Evolutionary conservation across 2,113 vertebrate genomes (phyloP).

Genomic region (Megaleporinus macrocephalus): DNA sequence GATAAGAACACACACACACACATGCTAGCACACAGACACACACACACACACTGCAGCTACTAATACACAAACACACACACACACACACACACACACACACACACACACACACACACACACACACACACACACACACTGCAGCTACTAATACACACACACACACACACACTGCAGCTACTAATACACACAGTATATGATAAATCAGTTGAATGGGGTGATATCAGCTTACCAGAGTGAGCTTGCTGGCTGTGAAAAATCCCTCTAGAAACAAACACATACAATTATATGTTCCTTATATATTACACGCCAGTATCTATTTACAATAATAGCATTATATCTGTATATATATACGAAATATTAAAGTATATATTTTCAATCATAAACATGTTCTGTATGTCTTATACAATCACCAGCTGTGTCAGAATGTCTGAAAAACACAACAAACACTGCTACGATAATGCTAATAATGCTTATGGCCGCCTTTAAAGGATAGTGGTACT

Average conservation of each 20-base stretch:
- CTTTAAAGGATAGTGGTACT: no score
- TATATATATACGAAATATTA: not conserved
- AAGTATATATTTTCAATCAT: no score
- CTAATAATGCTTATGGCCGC: no score
- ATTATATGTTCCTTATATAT: not conserved
- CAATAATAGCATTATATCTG: no score
- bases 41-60: conserved; percentile 17
- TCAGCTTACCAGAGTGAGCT: conserved; percentile 63
- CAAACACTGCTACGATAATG: no score
- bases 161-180: no score
- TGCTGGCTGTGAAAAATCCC: conserved; percentile 56
- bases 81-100: conserved; percentile 22
- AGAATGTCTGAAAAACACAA: no score
- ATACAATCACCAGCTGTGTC: no score
- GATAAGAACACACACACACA: not conserved
- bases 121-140: conserved; percentile 20
- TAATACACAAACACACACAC: conserved; percentile 12
- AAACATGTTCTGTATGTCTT: no score
- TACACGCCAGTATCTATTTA: not conserved
- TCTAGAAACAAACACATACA: conserved; percentile 36
- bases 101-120: conserved; percentile 12
- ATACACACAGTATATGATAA: not conserved
- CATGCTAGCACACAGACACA: conserved; percentile 6
- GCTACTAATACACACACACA: not conserved
- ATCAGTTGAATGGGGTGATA: not conserved